Base-by-base conservation (phyloP, 1,140 invertebrate species). In the Drosophila sechellia region DNA sequence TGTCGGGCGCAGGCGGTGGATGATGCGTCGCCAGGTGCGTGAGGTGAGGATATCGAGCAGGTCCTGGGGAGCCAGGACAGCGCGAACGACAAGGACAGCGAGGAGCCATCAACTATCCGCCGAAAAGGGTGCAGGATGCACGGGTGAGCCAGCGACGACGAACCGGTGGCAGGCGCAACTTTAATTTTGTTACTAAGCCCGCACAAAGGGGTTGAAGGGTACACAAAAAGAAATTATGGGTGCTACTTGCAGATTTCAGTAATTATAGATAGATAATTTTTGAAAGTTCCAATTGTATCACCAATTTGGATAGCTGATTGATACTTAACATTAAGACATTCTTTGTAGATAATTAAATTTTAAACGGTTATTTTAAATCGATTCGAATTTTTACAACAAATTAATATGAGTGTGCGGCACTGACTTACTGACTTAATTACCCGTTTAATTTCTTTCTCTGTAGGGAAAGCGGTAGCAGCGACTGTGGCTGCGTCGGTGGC, bases 151-250 rank as follows among this genome's bases (percentile, higher is more conserved):
- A 49, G 34, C 46, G 46, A 58, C 43, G 48, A 42, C 43, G 61
- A 53, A 4, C 72, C 45, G 56, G 61, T 78, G 74, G 79, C 78
- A 79, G 75, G 76, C 75, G 65, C 75, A 74, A 83, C 84, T 86
- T 86, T 87, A 87, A 86, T 86, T 86, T 86, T 73, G 83, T 87
- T 79, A 83, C 83, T 89, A 87, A 87, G 76, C 83, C 61, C 22
- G 71, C 42, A 8, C 37, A 48, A 17, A 15, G 13, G 10, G 31
- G 3, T 8, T 22, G 20, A 58, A 13, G 10, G 12, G 12, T 35
- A 11, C 59, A 42, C 59, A 5, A 11, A 3, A 6, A 13, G 31
- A 43, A 42, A 59, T 42, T 0, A 0, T 25, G 6, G 10, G 31
- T 31, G 6, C 1, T 10, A 31, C 0, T 31, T 31, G 8, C 6